These are phyloP conservation scores for Tragelaphus scriptus DNA, from an alignment of 2,113 vertebrate genomes.

Conservation along the genomic window DNA sequence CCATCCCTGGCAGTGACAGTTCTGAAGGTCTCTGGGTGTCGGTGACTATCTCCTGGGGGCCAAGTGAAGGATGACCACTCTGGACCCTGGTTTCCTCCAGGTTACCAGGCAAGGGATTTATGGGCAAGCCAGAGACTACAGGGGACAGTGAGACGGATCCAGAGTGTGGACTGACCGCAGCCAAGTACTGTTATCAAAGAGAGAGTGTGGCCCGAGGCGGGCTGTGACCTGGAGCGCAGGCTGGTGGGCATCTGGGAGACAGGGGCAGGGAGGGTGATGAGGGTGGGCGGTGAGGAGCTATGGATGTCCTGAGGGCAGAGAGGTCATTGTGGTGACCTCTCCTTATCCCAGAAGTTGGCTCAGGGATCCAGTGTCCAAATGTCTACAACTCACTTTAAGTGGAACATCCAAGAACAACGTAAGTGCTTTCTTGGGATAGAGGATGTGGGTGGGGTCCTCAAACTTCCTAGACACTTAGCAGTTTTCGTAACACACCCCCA, in stretches of 20 bases:
- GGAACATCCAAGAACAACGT: accelerated
- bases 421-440: neutral
- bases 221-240: neutral
- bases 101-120: neutral
- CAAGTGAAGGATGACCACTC: neutral
- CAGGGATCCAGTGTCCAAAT: no score
- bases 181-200: neutral
- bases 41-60: neutral
- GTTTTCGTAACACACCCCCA: neutral
- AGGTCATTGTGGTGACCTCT: neutral
- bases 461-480: neutral
- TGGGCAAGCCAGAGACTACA: no score
- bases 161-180: neutral
- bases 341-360: neutral
- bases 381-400: neutral
- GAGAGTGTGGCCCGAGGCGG: neutral
- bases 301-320: neutral
- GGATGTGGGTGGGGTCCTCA: neutral
- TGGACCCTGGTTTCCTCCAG: neutral
- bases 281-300: neutral
- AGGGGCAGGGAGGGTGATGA: neutral
- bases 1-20: neutral
- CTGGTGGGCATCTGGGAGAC: neutral
- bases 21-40: accelerated
- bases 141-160: neutral